Conservation (phyloP, 1,140 invertebrate genomes). For the Pseudachorutes palmiensis region DNA sequence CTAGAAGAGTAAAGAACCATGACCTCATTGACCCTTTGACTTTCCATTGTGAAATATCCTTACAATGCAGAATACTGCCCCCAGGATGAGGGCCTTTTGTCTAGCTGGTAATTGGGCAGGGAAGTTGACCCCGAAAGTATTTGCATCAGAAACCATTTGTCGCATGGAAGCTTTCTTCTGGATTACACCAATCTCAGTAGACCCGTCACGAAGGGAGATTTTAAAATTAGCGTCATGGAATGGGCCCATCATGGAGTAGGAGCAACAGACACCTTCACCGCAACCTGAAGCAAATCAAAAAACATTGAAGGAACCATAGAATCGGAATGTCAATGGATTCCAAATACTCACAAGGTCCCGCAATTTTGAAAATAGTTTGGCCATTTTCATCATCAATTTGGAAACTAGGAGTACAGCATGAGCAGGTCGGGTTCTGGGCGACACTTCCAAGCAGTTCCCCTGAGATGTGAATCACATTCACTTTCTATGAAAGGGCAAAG, state of each 20-base stretch:
- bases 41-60: not conserved
- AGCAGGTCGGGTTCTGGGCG: not conserved
- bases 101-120: not conserved
- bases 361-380: not conserved
- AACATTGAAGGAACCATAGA: no score
- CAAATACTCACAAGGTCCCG: no score
- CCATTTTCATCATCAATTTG: not conserved
- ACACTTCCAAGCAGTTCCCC: not conserved
- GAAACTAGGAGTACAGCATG: not conserved
- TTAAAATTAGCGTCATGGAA: not conserved
- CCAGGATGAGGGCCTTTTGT: not conserved
- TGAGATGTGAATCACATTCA: not conserved
- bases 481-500: not conserved
- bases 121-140: not conserved
- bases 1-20: not conserved
- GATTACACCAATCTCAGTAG: not conserved
- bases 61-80: not conserved
- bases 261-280: not conserved
- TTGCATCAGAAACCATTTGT: not conserved
- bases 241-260: not conserved
- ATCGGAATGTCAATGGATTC: no score
- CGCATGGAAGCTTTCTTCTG: not conserved
- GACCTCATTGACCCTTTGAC: not conserved
- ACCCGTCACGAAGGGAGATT: not conserved
- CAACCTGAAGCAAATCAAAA: not conserved